A percentile compares a stretch with the other conserved stretches of the same genome.
Evolutionary conservation across 2,888 invertebrate species (phyloP).

Genomic region (Molanna angustata): DNA sequence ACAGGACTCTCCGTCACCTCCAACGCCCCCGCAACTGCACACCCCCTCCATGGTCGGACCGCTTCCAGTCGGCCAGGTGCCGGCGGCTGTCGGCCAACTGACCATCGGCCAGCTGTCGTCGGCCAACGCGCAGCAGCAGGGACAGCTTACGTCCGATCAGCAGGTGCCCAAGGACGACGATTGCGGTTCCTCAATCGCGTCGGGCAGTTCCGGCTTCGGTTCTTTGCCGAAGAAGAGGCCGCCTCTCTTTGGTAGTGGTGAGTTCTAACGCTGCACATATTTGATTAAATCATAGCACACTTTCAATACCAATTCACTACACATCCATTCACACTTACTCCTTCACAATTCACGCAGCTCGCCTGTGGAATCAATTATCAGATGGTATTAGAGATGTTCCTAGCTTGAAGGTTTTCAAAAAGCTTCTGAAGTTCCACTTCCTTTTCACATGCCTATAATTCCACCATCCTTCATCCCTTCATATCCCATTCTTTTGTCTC

Average conservation of each 20-base stretch:
- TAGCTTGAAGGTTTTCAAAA: no score
- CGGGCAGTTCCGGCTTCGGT: slow-evolving; percentile 83
- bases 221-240: slow-evolving; percentile 77
- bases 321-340: no score
- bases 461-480: no score
- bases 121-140: slow-evolving; percentile 42
- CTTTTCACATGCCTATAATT: no score
- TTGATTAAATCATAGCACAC: no score
- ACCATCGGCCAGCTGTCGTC: neutral
- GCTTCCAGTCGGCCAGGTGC: neutral
- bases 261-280: slow-evolving; percentile 3
- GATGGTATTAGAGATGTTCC: no score
- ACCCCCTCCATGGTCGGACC: neutral
- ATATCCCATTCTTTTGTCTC: no score
- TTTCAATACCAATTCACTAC: no score
- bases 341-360: no score
- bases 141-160: slow-evolving; percentile 45
- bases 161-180: slow-evolving; percentile 44
- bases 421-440: no score
- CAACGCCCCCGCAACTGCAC: neutral
- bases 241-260: slow-evolving; percentile 42
- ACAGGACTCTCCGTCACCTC: neutral
- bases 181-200: slow-evolving; percentile 64
- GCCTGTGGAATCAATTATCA: no score
- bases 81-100: neutral